phyloP scores from a whole-genome alignment of 2,113 vertebrate species.

The Caranx ignobilis region DNA sequence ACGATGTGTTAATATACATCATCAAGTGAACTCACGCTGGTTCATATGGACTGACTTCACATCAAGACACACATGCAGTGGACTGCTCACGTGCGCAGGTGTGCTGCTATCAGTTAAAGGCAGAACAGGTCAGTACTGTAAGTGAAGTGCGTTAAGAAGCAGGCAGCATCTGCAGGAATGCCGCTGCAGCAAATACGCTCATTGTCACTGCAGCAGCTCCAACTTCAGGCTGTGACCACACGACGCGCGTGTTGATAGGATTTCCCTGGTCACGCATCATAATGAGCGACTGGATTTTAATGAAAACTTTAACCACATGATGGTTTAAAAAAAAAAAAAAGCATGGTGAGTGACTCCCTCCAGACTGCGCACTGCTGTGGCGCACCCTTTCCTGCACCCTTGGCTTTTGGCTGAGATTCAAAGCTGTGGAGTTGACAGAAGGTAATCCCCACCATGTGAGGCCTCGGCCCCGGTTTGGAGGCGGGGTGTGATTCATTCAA shows the following conservation, averaged over 20 bases:
- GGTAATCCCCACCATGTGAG: slow-evolving; percentile 94
- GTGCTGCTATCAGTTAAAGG: not conserved
- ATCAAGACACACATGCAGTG: not conserved
- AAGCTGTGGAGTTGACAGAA: slow-evolving; percentile 77
- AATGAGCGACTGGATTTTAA: no score
- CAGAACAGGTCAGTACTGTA: not conserved
- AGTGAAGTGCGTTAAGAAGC: not conserved
- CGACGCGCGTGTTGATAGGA: not conserved
- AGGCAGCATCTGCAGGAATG: slow-evolving; percentile 8
- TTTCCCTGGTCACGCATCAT: not conserved
- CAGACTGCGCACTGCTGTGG: slow-evolving; percentile 18
- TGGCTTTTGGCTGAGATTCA: slow-evolving; percentile 59
- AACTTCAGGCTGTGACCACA: not conserved
- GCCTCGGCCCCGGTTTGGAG: slow-evolving; percentile 91
- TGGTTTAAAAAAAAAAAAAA: no score
- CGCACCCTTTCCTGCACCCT: slow-evolving; percentile 42
- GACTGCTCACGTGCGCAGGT: not conserved
- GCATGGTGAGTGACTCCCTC: not conserved
- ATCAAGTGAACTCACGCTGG: not conserved
- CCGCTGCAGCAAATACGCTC: not conserved
- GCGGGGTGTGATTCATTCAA: slow-evolving; percentile 96
- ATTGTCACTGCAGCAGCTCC: not conserved
- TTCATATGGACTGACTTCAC: not conserved
- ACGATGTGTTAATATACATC: not conserved
- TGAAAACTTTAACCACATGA: not conserved